phyloP scores from a whole-genome alignment of 2,797 vertebrate genomes.

The Garrulus glandarius region DNA sequence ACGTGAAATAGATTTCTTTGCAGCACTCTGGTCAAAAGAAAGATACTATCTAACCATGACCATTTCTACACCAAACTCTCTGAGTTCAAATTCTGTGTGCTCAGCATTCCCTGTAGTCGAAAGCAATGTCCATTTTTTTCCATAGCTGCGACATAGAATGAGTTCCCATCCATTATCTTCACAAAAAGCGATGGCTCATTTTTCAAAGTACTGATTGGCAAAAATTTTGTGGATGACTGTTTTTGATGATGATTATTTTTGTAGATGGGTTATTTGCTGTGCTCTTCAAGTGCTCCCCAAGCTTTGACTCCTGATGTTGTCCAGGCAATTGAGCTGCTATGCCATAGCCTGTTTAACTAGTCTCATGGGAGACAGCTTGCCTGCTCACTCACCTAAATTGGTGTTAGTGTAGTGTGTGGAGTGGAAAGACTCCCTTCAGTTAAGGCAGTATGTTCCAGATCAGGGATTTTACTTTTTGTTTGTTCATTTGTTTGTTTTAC shows the following conservation, averaged over 20 bases:
- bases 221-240: conserved; percentile 40
- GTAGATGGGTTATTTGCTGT: conserved; percentile 16
- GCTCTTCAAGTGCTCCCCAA: conserved; percentile 25
- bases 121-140: background rate
- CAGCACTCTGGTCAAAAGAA: background rate
- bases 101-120: background rate
- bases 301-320: conserved; percentile 31
- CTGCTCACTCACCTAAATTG: conserved; percentile 25
- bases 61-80: background rate
- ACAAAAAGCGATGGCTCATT: conserved; percentile 3
- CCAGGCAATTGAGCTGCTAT: conserved; percentile 25
- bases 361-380: background rate
- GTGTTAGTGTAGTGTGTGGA: background rate
- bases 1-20: background rate
- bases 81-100: background rate
- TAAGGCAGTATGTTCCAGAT: conserved; percentile 11
- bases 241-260: conserved; percentile 49
- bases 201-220: conserved; percentile 23
- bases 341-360: background rate
- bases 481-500: background rate
- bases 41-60: background rate
- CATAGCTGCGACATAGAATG: background rate
- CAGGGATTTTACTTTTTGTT: background rate
- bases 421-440: conserved; percentile 8
- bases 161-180: conserved; percentile 8